These are phyloP conservation scores for Lycodopsis pacificus DNA, from an alignment of 2,797 vertebrate species.

Conservation along the genomic window DNA sequence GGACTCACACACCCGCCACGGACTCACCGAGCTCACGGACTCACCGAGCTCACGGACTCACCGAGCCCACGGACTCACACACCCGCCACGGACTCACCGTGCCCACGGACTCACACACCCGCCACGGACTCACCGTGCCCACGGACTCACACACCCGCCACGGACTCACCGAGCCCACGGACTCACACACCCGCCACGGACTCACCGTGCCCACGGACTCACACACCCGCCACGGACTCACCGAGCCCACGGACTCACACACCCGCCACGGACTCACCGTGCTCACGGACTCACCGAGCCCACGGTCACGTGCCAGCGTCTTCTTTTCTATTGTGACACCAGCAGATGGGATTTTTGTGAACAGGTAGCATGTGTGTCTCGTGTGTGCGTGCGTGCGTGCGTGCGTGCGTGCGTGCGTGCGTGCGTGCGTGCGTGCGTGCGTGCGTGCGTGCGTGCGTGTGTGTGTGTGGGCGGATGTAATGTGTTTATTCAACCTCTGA, in stretches of 20 bases:
- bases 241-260: background rate
- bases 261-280: background rate
- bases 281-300: background rate
- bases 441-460: slow-evolving; percentile 3
- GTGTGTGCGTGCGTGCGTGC: slow-evolving; percentile 1
- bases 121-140: background rate
- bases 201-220: background rate
- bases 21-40: no score
- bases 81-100: background rate
- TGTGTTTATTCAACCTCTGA: slow-evolving; percentile 16
- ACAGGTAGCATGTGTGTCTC: slow-evolving; percentile 10
- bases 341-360: background rate
- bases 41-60: no score
- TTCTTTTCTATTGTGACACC: background rate
- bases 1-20: no score
- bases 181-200: background rate
- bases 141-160: background rate
- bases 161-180: background rate
- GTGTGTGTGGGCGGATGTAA: slow-evolving; percentile 32
- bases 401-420: slow-evolving; percentile 16
- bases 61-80: no score
- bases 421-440: slow-evolving; percentile 7
- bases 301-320: background rate
- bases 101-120: background rate
- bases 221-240: background rate